phyloP scores from a whole-genome alignment of 1,140 invertebrate species.

The Trichonephila clavata region DNA sequence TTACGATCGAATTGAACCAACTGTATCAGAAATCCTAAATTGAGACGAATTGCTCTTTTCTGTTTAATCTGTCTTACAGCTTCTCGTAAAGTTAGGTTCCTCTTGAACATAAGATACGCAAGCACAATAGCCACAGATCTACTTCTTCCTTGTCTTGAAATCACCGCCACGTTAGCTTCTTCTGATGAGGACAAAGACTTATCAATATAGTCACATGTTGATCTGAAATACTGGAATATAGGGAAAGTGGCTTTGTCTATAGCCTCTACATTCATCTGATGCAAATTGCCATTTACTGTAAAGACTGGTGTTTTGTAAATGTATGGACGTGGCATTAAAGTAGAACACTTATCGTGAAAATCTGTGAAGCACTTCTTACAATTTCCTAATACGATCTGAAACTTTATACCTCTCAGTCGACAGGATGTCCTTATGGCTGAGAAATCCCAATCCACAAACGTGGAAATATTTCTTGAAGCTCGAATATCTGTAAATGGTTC shows the following conservation, averaged over 20 bases:
- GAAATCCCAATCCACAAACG: constrained; percentile 20
- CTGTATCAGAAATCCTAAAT: constrained; percentile 1
- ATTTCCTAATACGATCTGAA: neutral
- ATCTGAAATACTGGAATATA: neutral
- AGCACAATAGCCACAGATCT: neutral
- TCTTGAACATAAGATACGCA: neutral
- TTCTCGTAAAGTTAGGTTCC: neutral
- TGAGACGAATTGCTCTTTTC: neutral
- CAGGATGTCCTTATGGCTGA: neutral
- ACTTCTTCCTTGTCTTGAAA: neutral
- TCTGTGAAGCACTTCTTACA: neutral
- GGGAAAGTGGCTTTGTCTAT: neutral
- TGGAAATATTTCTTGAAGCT: neutral
- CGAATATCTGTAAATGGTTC: neutral
- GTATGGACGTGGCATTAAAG: neutral
- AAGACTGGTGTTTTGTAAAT: neutral
- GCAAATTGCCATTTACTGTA: neutral
- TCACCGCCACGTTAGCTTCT: neutral
- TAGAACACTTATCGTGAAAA: neutral
- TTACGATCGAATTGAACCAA: neutral
- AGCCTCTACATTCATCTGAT: neutral
- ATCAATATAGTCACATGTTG: neutral
- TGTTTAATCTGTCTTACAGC: neutral
- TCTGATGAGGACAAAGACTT: neutral
- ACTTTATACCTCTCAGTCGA: neutral